phyloP scores from a whole-genome alignment of 2,888 invertebrate genomes.

The Osmoderma eremita region DNA sequence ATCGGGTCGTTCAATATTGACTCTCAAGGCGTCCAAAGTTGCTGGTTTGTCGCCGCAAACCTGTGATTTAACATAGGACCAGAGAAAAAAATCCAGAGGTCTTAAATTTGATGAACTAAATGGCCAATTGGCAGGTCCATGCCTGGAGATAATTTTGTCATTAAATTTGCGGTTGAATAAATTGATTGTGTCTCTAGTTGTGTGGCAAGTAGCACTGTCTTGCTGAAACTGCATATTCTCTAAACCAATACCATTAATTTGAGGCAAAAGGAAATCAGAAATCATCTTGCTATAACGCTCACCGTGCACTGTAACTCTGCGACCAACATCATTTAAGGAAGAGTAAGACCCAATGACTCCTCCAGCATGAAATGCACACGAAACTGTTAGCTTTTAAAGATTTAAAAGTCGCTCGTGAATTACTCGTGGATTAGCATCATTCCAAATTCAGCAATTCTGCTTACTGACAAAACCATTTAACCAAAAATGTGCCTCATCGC shows the following conservation, averaged over 20 bases:
- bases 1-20: background rate
- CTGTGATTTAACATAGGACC: too few species aligned
- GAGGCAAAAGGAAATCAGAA: too few species aligned
- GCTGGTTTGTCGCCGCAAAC: background rate
- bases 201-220: background rate
- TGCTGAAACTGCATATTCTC: background rate
- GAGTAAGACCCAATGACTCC: too few species aligned
- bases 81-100: background rate
- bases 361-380: too few species aligned
- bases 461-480: conserved; percentile 4
- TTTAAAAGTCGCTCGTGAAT: too few species aligned
- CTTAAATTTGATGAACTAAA: background rate
- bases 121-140: background rate
- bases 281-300: too few species aligned
- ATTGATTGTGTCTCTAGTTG: background rate
- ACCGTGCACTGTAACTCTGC: background rate
- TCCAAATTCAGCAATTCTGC: background rate
- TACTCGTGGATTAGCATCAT: background rate
- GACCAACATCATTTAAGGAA: too few species aligned
- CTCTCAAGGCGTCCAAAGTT: background rate
- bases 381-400: too few species aligned
- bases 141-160: background rate
- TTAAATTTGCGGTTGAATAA: background rate
- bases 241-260: background rate
- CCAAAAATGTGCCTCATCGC: background rate